Evolutionary conservation across 2,888 invertebrate genomes (phyloP), one percentile per base, ranked within the genome.

Genomic region (Ferrisia virgata): DNA sequence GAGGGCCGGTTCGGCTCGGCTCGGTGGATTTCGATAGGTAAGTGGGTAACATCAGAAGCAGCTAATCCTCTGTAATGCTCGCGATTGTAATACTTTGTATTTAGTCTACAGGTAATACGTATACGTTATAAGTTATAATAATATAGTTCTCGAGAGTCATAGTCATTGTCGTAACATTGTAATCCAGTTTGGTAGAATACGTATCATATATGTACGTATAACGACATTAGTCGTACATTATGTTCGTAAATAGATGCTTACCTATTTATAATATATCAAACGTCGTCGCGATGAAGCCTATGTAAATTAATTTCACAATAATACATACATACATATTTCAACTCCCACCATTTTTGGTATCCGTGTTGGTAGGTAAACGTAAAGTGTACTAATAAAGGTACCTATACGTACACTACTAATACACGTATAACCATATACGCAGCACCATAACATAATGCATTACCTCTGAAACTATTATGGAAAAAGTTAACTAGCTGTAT

Each of bases 251-350:
- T 76, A 76, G 72, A 76, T 76, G n/a, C n/a, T n/a, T n/a, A n/a
- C n/a, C n/a, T n/a, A 36, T 36, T 36, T 36, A 76, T 36, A 36
- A 76, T 36, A 76, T 76, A 76, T 76, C 72, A 36, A 76, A 76
- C 36, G 72, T 18, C 6, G 25, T n/a, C 11, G 25, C 47, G 47
- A n/a, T 22, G 69, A 69, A 76, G 31, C 36, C 72, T 33, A 76
- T 76, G 72, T 76, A 76, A 76, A 76, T 76, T 76, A 76, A 76
- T 76, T 76, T 76, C 72, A 76, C 72, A 76, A 76, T n/a, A n/a
- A n/a, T n/a, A n/a, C n/a, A n/a, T n/a, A n/a, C n/a, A n/a, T 76
- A 18, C 72, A 72, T n/a, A 6, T 13, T 69, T 31, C 69, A 5
- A 36, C 36, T 28, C 18, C 31, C 72, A 76, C 36, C 18, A 72